A percentile compares a stretch with the other conserved stretches of the same genome.
These are phyloP conservation scores for Lysandra bellargus DNA, from an alignment of 2,888 invertebrate species.

Conservation along the genomic window DNA sequence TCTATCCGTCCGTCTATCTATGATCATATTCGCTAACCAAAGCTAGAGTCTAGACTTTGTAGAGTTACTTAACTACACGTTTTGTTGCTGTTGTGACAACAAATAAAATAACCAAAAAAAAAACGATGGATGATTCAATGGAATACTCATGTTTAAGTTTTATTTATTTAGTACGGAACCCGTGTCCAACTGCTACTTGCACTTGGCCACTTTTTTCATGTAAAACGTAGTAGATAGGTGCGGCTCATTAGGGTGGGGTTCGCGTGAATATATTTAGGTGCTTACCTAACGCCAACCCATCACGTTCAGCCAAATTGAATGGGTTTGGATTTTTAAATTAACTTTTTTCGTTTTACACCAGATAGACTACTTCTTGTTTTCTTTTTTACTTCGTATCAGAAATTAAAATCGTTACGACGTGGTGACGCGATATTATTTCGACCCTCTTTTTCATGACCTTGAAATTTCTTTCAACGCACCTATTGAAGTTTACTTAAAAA, in stretches of 20 bases:
- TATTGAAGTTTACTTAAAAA: neutral
- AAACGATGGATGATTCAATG: too few relatives aligned
- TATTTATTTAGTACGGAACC: neutral
- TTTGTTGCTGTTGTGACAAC: too few relatives aligned
- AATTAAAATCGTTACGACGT: too few relatives aligned
- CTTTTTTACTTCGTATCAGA: neutral
- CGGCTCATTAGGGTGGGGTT: constrained; percentile 59
- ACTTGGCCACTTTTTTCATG: neutral
- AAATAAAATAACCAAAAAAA: too few relatives aligned
- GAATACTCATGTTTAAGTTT: neutral
- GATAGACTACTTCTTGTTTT: neutral
- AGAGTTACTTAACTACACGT: too few relatives aligned
- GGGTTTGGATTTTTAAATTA: constrained; percentile 6
- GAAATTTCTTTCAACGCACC: too few relatives aligned
- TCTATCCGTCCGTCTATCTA: too few relatives aligned
- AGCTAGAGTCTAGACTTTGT: too few relatives aligned
- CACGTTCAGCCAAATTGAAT: constrained; percentile 3
- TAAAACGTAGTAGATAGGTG: constrained; percentile 53
- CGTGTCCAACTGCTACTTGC: neutral
- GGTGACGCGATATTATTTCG: too few relatives aligned
- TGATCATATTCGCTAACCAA: too few relatives aligned
- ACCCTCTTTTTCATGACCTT: too few relatives aligned
- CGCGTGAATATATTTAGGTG: constrained; percentile 67
- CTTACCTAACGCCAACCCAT: constrained; percentile 41
- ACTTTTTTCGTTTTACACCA: neutral